Evolutionary conservation across 2,888 invertebrate species (phyloP), one percentile per base, ranked within the genome.

Genomic region (Gasteruption jaculator): DNA sequence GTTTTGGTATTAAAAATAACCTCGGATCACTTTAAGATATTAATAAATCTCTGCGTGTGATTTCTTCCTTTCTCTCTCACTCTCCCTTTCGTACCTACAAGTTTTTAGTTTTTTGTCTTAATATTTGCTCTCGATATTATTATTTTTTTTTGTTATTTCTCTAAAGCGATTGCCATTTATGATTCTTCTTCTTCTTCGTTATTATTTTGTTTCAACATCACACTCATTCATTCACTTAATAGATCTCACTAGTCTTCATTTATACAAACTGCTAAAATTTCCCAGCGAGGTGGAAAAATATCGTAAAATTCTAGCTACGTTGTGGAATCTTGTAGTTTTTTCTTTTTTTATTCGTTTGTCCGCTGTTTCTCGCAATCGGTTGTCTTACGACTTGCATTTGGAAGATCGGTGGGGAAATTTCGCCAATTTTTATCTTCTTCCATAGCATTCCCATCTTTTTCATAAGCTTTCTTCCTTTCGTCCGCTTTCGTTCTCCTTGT

Each of bases 1-100:
- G 70, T 70, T 65, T 67, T 70, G 67, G 69, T 71, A 71, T 69
- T 71, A 70, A 71, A 71, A 71, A 71, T 71, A 69, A 71, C 70
- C 70, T 70, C 69, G 68, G 69, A 61, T 58, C 60, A 61, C 65
- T 55, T 37, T 50, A 52, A 38, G 48, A 53, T 48, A 50, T 57
- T 48, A 45, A 22, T 32, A 27, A 32, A 26, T 45, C 16, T 35
- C 26, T 25, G 39, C 50, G 48, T 36, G 49, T 48, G 38, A 37
- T 43, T 42, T 20, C 39, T 22, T 38, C 21, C 25, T n/a, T n/a
- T 30, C 20, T 16, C 26, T 29, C 20, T 22, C 18, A 15, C 18
- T 29, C 26, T 20, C 27, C 31, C 38, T n/a, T n/a, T n/a, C n/a
- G n/a, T n/a, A n/a, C n/a, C n/a, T n/a, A n/a, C n/a, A n/a, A n/a